Evolutionary conservation across 1,140 invertebrate species (phyloP), one percentile per base, ranked within the genome.

Genomic region (Drosophila leontia): DNA sequence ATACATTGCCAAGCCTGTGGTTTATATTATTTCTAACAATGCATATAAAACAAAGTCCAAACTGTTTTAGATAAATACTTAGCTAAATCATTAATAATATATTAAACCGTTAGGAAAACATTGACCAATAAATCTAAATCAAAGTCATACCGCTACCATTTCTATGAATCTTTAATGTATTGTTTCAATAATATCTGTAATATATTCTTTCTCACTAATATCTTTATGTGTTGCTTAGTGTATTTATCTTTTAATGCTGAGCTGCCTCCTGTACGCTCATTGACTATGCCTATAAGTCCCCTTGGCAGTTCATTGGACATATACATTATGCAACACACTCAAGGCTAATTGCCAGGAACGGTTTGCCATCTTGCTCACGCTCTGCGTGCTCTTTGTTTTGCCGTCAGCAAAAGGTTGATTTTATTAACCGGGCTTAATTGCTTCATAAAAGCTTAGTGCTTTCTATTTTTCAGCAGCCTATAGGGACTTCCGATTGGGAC

Each of bases 391-490:
- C 37, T 35, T 19, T 42, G 47, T 62, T 72, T 37, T 23, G 39
- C 47, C 32, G 37, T 65, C 68, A 56, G 72, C 48, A 57, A 39
- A 55, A 17, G 53, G 48, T 39, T 77, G 47, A 77, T 77, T 77
- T 68, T 51, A 77, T 77, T 77, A 77, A 76, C 61, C 47, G 7
- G 41, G 23, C 72, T 53, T 76, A 77, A 77, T 77, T 77, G 74
- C 74, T 59, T 55, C 62, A 67, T 77, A 67, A 77, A 76, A 77
- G 47, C 55, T 58, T 61, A 77, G 62, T 58, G 72, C 23, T 48
- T 74, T 65, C 37, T 42, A 75, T 75, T 63, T 64, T 57, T 75
- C 51, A 75, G 26, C 8, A 41, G 35, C 35, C 62, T 17, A 39
- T 19, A 13, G 63, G 32, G 48, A 53, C 15, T 1, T 47, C 47